Evolutionary conservation across 2,888 invertebrate species (phyloP).

Genomic region (Abrostola triplasia): DNA sequence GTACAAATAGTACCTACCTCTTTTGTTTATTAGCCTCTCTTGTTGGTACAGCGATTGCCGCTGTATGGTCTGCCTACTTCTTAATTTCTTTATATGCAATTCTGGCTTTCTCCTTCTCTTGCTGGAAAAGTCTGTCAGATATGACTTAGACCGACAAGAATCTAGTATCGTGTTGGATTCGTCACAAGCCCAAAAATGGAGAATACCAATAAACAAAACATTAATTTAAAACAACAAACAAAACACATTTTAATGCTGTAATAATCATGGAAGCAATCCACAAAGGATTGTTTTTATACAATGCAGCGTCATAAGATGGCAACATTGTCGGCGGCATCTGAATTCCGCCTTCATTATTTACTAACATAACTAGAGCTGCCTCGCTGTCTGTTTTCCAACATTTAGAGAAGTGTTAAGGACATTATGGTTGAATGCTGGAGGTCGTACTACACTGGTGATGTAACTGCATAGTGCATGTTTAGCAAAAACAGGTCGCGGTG

Average conservation of each 20-base stretch:
- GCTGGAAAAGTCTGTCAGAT: too few species aligned
- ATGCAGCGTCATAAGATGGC: slow-evolving; percentile 50
- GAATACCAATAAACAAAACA: slow-evolving; percentile 13
- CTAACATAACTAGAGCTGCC: slow-evolving; percentile 41
- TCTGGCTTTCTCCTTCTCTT: too few species aligned
- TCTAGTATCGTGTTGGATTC: too few species aligned
- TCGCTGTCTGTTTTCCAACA: not conserved
- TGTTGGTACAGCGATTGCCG: too few species aligned
- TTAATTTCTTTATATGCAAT: too few species aligned
- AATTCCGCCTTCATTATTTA: slow-evolving; percentile 38
- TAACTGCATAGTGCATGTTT: slow-evolving; percentile 46
- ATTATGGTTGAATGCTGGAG: slow-evolving; percentile 13
- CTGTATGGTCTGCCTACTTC: too few species aligned
- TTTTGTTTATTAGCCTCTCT: too few species aligned
- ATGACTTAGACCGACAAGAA: too few species aligned
- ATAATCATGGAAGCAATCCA: slow-evolving; percentile 36
- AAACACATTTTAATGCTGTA: slow-evolving; percentile 22
- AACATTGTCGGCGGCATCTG: slow-evolving; percentile 43
- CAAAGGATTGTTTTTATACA: slow-evolving; percentile 49
- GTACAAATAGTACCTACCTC: too few species aligned
- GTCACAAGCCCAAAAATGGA: slow-evolving; percentile 8
- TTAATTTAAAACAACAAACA: slow-evolving; percentile 21
- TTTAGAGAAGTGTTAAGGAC: slow-evolving; percentile 5
- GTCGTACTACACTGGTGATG: slow-evolving; percentile 36
- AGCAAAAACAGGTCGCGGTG: slow-evolving; percentile 54